These are phyloP conservation scores for Thomomys bottae DNA, from an alignment of 2,113 vertebrate species.

Conservation along the genomic window DNA sequence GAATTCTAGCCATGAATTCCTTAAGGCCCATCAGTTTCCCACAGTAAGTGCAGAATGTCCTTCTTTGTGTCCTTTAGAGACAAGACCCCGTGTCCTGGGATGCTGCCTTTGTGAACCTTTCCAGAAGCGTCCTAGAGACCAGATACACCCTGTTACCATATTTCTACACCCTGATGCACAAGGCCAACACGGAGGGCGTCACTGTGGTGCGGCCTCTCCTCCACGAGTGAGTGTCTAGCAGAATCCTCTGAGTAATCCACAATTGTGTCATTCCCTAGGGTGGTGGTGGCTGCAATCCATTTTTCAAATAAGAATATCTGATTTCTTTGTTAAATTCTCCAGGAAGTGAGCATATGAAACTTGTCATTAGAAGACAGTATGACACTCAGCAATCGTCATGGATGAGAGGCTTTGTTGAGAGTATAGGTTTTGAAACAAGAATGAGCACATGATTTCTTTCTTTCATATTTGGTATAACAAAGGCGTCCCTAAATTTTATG, in stretches of 20 bases:
- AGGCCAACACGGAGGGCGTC: slow-evolving; percentile 88
- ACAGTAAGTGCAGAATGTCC: rapidly evolving
- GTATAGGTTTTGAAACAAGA: neutral
- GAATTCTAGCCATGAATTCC: neutral
- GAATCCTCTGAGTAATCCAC: rapidly evolving
- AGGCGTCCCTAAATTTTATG: neutral
- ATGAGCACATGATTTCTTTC: neutral
- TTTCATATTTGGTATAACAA: neutral
- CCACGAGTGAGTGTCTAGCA: slow-evolving; percentile 90
- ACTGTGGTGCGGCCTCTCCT: slow-evolving; percentile 92
- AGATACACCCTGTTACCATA: slow-evolving; percentile 93
- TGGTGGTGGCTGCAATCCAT: neutral
- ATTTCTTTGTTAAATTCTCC: neutral
- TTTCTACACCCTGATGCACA: slow-evolving; percentile 92
- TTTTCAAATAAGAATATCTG: neutral
- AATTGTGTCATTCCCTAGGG: rapidly evolving
- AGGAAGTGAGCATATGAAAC: neutral
- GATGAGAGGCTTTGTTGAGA: neutral
- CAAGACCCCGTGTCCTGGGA: slow-evolving; percentile 94
- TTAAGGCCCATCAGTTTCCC: slow-evolving; percentile 32
- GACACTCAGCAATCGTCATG: neutral
- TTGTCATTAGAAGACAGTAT: neutral
- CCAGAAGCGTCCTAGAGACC: slow-evolving; percentile 87
- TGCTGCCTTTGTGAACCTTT: slow-evolving; percentile 61
- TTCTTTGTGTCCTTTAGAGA: slow-evolving; percentile 80